Evolutionary conservation across 2,113 vertebrate species (phyloP), one percentile per base, ranked within the genome.

Genomic region (Eulacestoma nigropectus): DNA sequence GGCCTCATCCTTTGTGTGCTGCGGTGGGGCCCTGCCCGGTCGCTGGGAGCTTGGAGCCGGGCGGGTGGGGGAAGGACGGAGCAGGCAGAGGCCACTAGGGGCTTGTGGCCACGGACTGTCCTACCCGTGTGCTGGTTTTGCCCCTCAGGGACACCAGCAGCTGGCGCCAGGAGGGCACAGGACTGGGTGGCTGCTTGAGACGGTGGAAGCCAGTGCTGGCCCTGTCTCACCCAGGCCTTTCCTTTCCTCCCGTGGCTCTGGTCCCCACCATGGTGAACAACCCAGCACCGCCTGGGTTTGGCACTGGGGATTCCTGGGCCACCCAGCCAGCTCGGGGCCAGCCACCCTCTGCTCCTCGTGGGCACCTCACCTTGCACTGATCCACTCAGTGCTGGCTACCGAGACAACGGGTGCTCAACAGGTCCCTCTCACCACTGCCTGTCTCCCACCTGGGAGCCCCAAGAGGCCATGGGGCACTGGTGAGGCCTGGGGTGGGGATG

Each of bases 1-100:
- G 37, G 85, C 90, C 78, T 65, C 19, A 9, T 90, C 86, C 96
- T 96, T 96, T 96, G 96, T 96, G 96, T 89, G 90, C 84, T 3
- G 90, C 26, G 11, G 22, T 25, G 87, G 84, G 94, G 94, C 94
- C 94, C 87, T 63, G 83, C 23, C 35, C 9, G 39, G 29, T 12
- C 1, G 33, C 62, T 11, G 15, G 20, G 83, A 50, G 74, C 59
- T 39, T 10, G 78, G 84, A 17, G 56, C 42, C 1, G 7, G 63
- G 68, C 16, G 62, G 30, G 8, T 4, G 85, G 64, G 84, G 93
- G 42, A 80, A 56, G 84, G 76, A 67, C 52, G 32, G 70, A 75
- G 19, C 62, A 44, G 77, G 73, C 39, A 42, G 81, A 56, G 73
- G 62, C 70, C 30, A 10, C 33, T 7, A 53, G 52, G 42, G 33